Evolutionary conservation across 2,113 vertebrate species (phyloP), one percentile per base, ranked within the genome.

Genomic region (Anser brachyrhynchus): DNA sequence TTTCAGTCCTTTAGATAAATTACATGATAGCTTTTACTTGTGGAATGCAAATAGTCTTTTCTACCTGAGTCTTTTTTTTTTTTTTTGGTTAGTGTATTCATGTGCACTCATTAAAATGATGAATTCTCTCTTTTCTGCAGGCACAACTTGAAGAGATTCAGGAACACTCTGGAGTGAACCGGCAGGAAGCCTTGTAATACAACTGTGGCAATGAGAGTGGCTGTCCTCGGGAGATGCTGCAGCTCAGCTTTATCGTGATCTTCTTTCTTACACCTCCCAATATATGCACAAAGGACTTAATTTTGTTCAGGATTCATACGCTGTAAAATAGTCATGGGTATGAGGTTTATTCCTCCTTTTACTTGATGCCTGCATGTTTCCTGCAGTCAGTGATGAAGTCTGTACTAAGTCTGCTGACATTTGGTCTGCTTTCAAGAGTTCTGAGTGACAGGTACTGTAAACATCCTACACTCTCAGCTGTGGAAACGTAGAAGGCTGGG

Each of bases 401-500:
- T 64, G 21, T 77, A 26, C 13, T 65, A 89, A 44, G 25, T 78
- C 86, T 96, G 86, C 91, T 94, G 94, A 74, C 74, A 41, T 33
- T 61, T 94, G 91, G 58, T 94, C 79, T 80, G 28, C 57, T 95
- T 78, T 81, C 37, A n/a, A 96, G 89, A 98, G 80, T 80, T 96
- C 97, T 98, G 98, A 99, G 98, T 61, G 97, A 97, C 98, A 99
- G 98, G 98, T 97, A 98, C 94, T 99, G 99, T 99, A 99, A 99
- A 99, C 99, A 99, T 99, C 99, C 99, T 99, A 99, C 99, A 99
- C 99, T 99, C 99, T 99, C 99, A 99, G 99, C 99, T 98, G 99
- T 98, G 96, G 96, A 98, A 98, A 97, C 92, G 98, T 97, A 98
- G 92, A 98, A 98, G 98, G 99, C 99, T 98, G 99, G 98, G 99